phyloP scores from a whole-genome alignment of 2,113 vertebrate genomes.

The Butorides virescens region DNA sequence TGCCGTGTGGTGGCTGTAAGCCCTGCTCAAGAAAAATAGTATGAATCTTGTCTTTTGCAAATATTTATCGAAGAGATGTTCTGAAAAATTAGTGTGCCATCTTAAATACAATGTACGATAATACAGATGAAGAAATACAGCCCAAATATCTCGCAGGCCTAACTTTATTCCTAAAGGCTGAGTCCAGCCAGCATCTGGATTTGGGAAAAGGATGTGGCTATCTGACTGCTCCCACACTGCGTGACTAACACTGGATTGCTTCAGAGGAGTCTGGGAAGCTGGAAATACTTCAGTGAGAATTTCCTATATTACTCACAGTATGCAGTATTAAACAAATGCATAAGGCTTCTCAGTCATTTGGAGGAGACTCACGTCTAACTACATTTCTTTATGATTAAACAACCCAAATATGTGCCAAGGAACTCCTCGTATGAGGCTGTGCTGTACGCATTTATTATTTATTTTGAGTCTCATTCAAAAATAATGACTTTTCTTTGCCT shows the following conservation, averaged over 20 bases:
- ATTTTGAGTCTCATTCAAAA: conserved; percentile 31
- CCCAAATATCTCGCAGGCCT: background rate
- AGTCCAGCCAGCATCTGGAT: background rate
- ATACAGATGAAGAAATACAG: background rate
- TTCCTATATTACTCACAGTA: conserved; percentile 29
- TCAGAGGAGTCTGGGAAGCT: background rate
- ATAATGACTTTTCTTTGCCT: background rate
- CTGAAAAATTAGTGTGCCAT: background rate
- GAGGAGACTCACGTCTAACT: background rate
- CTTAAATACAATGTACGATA: background rate
- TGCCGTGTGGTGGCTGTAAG: background rate
- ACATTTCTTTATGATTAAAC: background rate
- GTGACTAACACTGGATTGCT: background rate
- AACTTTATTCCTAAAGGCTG: background rate
- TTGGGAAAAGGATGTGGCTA: background rate
- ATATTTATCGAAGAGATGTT: background rate
- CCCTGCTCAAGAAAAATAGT: background rate
- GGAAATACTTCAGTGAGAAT: background rate
- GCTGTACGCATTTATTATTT: background rate
- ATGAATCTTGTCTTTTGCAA: background rate
- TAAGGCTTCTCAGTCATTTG: background rate
- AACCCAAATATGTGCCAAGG: background rate
- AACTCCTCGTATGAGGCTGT: background rate
- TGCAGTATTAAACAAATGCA: background rate
- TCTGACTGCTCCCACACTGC: background rate